These are phyloP conservation scores for Dicrurus megarhynchus DNA, from an alignment of 2,113 vertebrate species.

Conservation along the genomic window DNA sequence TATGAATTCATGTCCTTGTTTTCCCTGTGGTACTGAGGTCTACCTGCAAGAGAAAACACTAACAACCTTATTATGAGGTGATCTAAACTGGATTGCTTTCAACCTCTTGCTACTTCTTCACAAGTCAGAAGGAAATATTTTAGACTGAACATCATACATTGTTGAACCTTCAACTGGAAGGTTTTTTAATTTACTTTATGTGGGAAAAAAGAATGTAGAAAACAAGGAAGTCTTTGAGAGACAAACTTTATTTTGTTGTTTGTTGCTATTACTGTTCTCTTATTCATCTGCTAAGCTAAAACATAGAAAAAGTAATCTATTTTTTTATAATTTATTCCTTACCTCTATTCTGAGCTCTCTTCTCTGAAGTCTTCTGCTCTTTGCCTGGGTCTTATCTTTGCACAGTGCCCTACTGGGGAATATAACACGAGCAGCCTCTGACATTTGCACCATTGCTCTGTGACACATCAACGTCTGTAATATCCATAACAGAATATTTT, in stretches of 20 bases:
- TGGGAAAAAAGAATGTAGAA: not conserved
- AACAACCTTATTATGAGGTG: not conserved
- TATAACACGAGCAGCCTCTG: not conserved
- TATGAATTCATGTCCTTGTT: not conserved
- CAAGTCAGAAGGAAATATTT: not conserved
- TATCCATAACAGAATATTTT: constrained; percentile 7
- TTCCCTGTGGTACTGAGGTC: not conserved
- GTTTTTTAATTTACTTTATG: not conserved
- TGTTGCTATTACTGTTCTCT: not conserved
- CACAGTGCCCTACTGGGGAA: not conserved
- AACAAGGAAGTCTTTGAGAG: not conserved
- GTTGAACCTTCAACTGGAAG: not conserved
- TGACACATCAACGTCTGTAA: constrained; percentile 22
- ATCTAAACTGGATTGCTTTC: not conserved
- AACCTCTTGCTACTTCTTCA: not conserved
- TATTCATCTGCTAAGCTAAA: not conserved
- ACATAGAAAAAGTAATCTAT: not conserved
- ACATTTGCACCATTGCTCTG: constrained; percentile 28
- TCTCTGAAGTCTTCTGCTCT: not conserved
- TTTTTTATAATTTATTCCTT: not conserved
- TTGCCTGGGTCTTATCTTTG: not conserved
- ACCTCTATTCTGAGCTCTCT: not conserved
- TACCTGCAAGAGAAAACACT: not conserved
- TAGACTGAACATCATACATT: not conserved
- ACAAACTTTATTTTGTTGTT: not conserved